Evolutionary conservation across 2,113 vertebrate species (phyloP), one percentile per base, ranked within the genome.

Genomic region (Opisthocomus hoazin): DNA sequence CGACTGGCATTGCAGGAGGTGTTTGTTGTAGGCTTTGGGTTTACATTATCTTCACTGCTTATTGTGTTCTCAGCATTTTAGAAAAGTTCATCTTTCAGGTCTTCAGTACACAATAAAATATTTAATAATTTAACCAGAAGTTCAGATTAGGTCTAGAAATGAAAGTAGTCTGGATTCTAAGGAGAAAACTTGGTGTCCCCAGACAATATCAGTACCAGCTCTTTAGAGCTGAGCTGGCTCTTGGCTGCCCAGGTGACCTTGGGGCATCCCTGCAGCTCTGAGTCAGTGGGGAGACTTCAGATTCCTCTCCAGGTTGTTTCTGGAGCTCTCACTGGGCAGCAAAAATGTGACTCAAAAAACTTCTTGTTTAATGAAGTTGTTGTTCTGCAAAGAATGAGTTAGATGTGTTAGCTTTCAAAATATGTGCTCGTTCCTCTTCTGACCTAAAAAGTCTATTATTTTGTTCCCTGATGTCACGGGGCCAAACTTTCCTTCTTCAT

Each of bases 401-500:
- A 74, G 29, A 54, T 92, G 90, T 90, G 77, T 34, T 71, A 61
- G 53, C 60, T 68, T 84, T 90, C 65, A 78, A 94, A 95, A 50
- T 87, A 89, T 58, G 74, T 46, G 10, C 41, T 81, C 43, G 41
- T 37, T 84, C 54, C 23, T 92, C 50, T 65, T 65, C 70, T 89
- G 75, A 65, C 89, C 84, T 87, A 89, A 89, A 84, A 92, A 56
- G 50, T 73, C 32, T 84, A 4, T n/a, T 74, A 94, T 45, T 87
- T 92, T 75, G 43, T 66, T 94, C 60, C 24, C 39, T 84, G 46
- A 79, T 89, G 77, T 76, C 45, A 79, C 0, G 0, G 74, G 61
- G 74, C 65, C 80, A 85, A 79, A 73, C 77, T 65, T 92, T 58
- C 45, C 84, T 21, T 86, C 51, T 60, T 82, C 63, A 19, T 11